phyloP scores from a whole-genome alignment of 2,113 vertebrate species.

The Symphodus melops region DNA sequence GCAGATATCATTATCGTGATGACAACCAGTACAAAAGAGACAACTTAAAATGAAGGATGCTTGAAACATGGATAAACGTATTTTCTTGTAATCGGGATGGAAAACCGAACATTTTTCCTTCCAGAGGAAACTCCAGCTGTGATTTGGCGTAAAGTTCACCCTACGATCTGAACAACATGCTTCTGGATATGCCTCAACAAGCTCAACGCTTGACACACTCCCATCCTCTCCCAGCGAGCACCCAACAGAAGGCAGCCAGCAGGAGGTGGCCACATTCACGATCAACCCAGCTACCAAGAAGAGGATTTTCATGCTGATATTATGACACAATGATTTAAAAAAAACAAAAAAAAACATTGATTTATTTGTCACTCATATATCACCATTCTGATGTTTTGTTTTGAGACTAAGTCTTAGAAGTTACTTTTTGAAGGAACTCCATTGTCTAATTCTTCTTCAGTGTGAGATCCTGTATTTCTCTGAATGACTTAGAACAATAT shows the following conservation, averaged over 20 bases:
- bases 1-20: neutral
- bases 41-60: neutral
- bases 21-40: neutral
- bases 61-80: neutral
- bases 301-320: constrained; percentile 43
- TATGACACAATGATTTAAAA: constrained; percentile 14
- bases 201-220: constrained; percentile 24
- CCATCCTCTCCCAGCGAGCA: constrained; percentile 47
- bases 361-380: neutral
- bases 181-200: constrained; percentile 19
- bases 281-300: constrained; percentile 20
- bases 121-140: constrained; percentile 56
- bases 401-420: neutral
- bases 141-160: constrained; percentile 25
- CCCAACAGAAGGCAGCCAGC: constrained; percentile 55
- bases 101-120: constrained; percentile 26
- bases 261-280: constrained; percentile 43
- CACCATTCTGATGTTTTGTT: constrained; percentile 6
- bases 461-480: neutral
- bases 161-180: constrained; percentile 26
- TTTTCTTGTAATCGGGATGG: constrained; percentile 4
- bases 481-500: neutral
- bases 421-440: neutral
- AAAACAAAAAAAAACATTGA: neutral
- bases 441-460: neutral